A percentile compares a stretch with the other conserved stretches of the same genome.
Conservation (phyloP, 2,797 vertebrate genomes). For the Macrochelys suwanniensis region DNA sequence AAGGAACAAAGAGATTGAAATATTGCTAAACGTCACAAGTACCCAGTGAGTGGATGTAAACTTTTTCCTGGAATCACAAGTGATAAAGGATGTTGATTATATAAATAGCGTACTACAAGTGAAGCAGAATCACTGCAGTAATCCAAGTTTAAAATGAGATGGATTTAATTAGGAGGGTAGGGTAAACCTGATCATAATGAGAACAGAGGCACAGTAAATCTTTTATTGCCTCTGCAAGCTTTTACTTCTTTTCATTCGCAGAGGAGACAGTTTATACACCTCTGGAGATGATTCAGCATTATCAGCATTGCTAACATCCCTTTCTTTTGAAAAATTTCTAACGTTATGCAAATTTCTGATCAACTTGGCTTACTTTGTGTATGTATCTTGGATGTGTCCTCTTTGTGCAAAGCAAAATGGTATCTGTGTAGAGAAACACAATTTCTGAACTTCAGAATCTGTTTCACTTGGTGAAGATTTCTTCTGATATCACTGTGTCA, state of each 20-base stretch:
- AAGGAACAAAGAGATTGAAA: neutral
- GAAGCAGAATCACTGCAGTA: neutral
- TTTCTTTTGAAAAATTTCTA: neutral
- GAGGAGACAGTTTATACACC: neutral
- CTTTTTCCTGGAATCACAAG: neutral
- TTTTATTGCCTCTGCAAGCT: neutral
- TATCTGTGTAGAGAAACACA: neutral
- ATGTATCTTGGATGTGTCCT: neutral
- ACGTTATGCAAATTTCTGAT: neutral
- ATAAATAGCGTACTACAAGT: neutral
- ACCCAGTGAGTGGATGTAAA: neutral
- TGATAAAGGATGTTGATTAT: neutral
- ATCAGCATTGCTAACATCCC: neutral
- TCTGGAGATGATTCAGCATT: fast-evolving
- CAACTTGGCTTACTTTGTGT: neutral
- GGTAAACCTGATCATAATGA: neutral
- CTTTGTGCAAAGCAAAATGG: neutral
- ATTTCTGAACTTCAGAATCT: neutral
- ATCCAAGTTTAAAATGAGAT: neutral
- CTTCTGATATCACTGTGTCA: neutral
- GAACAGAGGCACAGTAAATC: neutral
- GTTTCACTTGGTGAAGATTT: neutral
- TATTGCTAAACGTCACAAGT: neutral
- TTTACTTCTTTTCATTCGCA: neutral
- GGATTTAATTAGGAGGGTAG: neutral